Base-by-base conservation (phyloP, 2,888 invertebrate species). In the Epirrhoe alternata region DNA sequence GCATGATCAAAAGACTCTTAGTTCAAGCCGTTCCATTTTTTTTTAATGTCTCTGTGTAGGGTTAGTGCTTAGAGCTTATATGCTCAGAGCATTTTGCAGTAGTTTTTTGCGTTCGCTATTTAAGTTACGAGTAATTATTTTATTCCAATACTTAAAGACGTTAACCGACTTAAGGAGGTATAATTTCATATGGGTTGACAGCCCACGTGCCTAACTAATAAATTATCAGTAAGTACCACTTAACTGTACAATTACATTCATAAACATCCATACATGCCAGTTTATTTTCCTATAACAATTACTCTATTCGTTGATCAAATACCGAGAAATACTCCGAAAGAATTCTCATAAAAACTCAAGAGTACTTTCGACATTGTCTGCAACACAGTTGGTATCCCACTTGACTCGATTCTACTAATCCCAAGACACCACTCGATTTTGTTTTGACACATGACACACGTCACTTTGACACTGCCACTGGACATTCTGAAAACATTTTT, bases 401-500 rank as follows among this genome's bases (percentile, higher is more conserved):
- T 74, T 63, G 45, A 72, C 61, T 71, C 74, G 77, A 78, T 74
- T 77, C 77, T 79, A 52, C 73, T 77, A 82, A 80, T 91, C 92
- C 92, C 93, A 79, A 84, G 93, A 78, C 83, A 81, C 89, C 85
- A 90, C 88, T 93, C 93, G 88, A 93, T 93, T 90, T 88, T 91
- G 89, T 92, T 92, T 85, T 91, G 92, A 92, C 92, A 90, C 82
- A 84, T 84, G 86, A 83, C 82, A 85, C 74, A 74, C 85, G 86
- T 85, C 87, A 84, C 77, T 74, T 73, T 61, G 57, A 61, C 70
- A 78, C 66, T 59, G 64, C 69, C 68, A 72, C 71, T 69, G 64
- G 65, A 66, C 56, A 67, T 68, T 52, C 81, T 83, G 86, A 87
- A 87, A 69, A 64, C 55, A 30, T 50, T 33, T 61, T 67, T 57